Evolutionary conservation across 2,113 vertebrate species (phyloP).

Genomic region (Trichechus manatus): DNA sequence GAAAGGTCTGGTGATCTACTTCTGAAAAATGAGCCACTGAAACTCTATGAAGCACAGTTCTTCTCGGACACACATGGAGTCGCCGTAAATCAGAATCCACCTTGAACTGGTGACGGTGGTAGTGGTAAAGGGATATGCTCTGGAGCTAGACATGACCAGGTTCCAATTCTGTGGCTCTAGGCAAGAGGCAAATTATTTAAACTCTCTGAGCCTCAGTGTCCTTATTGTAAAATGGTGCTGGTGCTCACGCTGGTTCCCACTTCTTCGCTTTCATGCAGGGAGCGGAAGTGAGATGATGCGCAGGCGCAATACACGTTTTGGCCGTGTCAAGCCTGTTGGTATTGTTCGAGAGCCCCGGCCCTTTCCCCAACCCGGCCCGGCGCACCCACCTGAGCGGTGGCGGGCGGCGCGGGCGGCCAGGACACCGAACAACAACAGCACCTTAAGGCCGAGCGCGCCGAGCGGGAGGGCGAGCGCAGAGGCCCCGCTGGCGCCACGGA

Average conservation of each 20-base stretch:
- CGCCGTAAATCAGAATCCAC: no score
- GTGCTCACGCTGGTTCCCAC: not conserved
- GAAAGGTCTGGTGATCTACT: no score
- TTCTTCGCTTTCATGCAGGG: not conserved
- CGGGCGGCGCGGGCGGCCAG: conserved; percentile 20
- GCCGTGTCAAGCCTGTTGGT: no score
- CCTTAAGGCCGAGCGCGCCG: conserved; percentile 82
- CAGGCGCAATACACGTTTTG: not conserved
- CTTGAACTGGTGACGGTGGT: no score
- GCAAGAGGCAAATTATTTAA: not conserved
- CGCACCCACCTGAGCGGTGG: conserved; percentile 71
- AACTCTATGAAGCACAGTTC: no score
- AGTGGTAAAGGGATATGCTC: not conserved
- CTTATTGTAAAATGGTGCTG: not conserved
- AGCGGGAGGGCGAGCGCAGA: conserved; percentile 75
- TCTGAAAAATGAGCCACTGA: no score
- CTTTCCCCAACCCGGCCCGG: not conserved
- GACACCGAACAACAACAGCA: conserved; percentile 81
- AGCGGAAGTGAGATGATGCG: not conserved
- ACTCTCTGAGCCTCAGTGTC: not conserved
- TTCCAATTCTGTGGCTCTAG: not conserved
- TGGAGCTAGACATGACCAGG: not conserved
- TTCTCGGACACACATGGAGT: no score
- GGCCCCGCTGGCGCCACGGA: conserved; percentile 69
- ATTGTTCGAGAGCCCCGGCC: not conserved